Evolutionary conservation across 2,888 invertebrate species (phyloP).

Genomic region (Aspidapion aeneum): DNA sequence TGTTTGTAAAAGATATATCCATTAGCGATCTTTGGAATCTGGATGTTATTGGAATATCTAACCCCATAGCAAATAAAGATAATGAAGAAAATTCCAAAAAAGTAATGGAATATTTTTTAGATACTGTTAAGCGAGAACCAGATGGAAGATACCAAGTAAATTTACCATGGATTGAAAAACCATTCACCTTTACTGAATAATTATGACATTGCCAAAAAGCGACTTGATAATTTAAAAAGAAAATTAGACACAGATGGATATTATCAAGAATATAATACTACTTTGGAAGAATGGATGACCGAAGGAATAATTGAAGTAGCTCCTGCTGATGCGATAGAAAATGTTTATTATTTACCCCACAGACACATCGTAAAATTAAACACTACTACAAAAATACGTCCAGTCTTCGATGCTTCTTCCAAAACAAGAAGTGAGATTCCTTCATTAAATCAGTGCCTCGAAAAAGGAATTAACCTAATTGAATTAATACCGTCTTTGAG

Average conservation of each 20-base stretch:
- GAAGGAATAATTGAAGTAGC: slow-evolving; percentile 23
- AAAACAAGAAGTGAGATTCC: slow-evolving; percentile 22
- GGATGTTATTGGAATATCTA: background rate
- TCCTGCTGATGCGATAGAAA: background rate
- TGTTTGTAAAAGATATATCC: background rate
- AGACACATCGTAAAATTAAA: slow-evolving; percentile 10
- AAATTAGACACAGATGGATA: slow-evolving; percentile 2
- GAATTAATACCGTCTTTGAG: slow-evolving; percentile 17
- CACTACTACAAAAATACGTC: slow-evolving; percentile 19
- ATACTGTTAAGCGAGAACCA: slow-evolving; percentile 13
- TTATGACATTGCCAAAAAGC: slow-evolving; percentile 20
- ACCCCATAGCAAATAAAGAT: background rate
- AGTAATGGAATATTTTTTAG: slow-evolving; percentile 16
- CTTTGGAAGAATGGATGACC: slow-evolving; percentile 20
- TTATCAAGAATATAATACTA: slow-evolving; percentile 7
- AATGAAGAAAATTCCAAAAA: slow-evolving; percentile 4
- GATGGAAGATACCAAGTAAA: slow-evolving; percentile 24
- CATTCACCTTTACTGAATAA: slow-evolving; percentile 21
- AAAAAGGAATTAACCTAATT: slow-evolving; percentile 25
- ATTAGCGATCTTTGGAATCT: background rate
- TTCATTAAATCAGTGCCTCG: slow-evolving; percentile 30
- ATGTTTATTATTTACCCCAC: slow-evolving; percentile 14
- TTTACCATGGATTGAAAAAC: slow-evolving; percentile 22
- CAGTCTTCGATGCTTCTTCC: slow-evolving; percentile 34
- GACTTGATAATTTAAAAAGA: slow-evolving; percentile 11